Evolutionary conservation across 2,113 vertebrate genomes (phyloP).

Genomic region (Forbesichthys papilliferus): DNA sequence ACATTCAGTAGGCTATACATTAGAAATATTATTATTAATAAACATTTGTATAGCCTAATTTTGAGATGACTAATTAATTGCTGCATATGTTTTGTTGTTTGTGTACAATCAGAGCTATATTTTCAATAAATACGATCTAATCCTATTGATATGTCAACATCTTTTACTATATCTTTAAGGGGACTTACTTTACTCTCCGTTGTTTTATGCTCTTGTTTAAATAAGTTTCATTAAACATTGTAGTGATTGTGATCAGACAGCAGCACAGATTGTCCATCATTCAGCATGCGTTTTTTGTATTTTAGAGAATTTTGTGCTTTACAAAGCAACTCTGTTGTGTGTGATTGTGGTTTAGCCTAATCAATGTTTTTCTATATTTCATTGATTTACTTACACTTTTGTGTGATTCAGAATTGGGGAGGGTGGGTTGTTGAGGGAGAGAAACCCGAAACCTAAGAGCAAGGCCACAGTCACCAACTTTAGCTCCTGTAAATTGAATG

Average conservation of each 20-base stretch:
- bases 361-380: not conserved
- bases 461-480: conserved; percentile 56
- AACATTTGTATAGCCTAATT: not conserved
- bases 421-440: conserved; percentile 13
- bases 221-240: not conserved
- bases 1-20: not conserved
- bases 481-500: conserved; percentile 68
- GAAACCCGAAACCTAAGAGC: conserved; percentile 23
- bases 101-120: not conserved
- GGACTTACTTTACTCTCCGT: not conserved
- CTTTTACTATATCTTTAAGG: not conserved
- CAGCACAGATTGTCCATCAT: not conserved
- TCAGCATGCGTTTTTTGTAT: not conserved
- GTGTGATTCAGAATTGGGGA: not conserved
- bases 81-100: not conserved
- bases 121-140: too few species aligned
- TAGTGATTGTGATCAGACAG: not conserved
- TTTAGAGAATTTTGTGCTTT: conserved; percentile 1
- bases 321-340: conserved; percentile 7
- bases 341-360: not conserved
- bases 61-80: not conserved
- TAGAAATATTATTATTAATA: not conserved
- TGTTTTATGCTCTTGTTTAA: not conserved
- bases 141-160: too few species aligned
- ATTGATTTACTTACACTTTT: too few species aligned